Evolutionary conservation across 2,113 vertebrate species (phyloP).

Genomic region (Podarcis raffonei): DNA sequence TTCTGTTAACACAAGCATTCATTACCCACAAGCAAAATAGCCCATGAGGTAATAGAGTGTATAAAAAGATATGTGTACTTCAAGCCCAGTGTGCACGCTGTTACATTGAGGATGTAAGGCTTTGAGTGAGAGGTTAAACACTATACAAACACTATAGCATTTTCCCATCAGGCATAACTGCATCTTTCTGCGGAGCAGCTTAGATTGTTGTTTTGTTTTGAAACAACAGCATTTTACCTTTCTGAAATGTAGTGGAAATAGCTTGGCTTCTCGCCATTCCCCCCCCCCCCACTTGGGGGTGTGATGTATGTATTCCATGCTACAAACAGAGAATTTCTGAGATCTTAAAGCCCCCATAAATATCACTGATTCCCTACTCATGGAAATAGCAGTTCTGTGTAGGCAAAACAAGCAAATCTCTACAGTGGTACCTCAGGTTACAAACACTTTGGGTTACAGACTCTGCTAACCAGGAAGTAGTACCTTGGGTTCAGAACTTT

Average conservation of each 20-base stretch:
- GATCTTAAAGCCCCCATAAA: neutral
- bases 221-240: constrained; percentile 45
- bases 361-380: neutral
- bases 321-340: constrained; percentile 53
- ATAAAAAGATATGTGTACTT: constrained; percentile 59
- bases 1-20: constrained; percentile 71
- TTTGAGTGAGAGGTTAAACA: constrained; percentile 18
- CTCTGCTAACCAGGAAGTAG: too few relatives aligned
- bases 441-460: too few relatives aligned
- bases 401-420: neutral
- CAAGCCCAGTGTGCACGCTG: constrained; percentile 24
- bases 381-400: neutral
- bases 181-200: constrained; percentile 57
- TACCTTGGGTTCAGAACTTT: too few relatives aligned
- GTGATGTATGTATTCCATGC: constrained; percentile 53
- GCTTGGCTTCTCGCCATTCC: neutral
- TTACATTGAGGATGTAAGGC: constrained; percentile 42
- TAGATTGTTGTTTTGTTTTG: constrained; percentile 36
- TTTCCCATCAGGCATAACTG: neutral
- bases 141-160: neutral
- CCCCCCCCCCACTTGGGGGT: constrained; percentile 27
- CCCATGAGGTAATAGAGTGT: constrained; percentile 65
- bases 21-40: constrained; percentile 63
- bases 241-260: neutral
- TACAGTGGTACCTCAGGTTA: neutral